These are phyloP conservation scores for Suillia variegata DNA, from an alignment of 2,888 invertebrate species.

Conservation along the genomic window DNA sequence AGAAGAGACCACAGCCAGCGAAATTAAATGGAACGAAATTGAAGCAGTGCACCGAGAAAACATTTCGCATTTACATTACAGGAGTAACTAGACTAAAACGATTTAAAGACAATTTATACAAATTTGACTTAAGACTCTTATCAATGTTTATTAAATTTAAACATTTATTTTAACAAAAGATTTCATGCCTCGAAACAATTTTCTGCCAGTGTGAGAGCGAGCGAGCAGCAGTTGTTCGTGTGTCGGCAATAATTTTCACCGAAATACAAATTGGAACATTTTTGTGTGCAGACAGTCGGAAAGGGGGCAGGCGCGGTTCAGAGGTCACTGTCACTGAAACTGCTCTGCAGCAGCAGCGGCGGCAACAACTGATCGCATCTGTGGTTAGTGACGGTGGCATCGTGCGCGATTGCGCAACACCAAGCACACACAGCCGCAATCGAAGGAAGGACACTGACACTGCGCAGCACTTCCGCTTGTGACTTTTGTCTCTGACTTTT, in stretches of 20 bases:
- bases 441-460: slow-evolving; percentile 2
- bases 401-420: slow-evolving; percentile 39
- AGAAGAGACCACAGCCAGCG: not conserved
- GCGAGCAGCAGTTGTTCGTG: not conserved
- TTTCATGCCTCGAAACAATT: too few relatives aligned
- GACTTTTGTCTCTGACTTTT: slow-evolving; percentile 6
- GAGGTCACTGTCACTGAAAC: too few relatives aligned
- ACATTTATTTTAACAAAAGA: too few relatives aligned
- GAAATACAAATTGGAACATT: not conserved
- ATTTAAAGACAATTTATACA: too few relatives aligned
- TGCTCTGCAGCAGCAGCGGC: not conserved
- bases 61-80: too few relatives aligned
- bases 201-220: too few relatives aligned
- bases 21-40: slow-evolving; percentile 1
- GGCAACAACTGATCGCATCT: slow-evolving; percentile 46
- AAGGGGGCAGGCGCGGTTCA: not conserved
- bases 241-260: not conserved
- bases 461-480: not conserved
- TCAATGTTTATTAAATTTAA: too few relatives aligned
- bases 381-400: too few relatives aligned
- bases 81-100: too few relatives aligned
- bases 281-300: not conserved
- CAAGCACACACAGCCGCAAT: not conserved
- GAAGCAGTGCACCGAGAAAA: not conserved
- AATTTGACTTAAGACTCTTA: too few relatives aligned